These are phyloP conservation scores for Rafetus swinhoei DNA, from an alignment of 2,113 vertebrate species.

Conservation along the genomic window DNA sequence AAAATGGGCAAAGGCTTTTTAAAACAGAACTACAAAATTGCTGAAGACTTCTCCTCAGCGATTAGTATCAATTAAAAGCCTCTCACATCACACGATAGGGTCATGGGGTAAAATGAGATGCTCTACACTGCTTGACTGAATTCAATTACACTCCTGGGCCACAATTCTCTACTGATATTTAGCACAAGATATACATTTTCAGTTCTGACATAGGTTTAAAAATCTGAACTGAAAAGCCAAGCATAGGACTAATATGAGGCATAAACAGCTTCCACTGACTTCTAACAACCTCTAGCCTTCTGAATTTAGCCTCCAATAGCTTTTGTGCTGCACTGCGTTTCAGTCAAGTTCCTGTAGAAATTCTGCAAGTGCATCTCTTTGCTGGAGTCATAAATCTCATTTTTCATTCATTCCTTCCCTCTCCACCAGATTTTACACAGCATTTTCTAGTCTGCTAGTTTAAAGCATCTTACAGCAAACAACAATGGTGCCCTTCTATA, in stretches of 20 bases:
- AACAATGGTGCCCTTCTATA: background rate
- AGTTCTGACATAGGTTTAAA: background rate
- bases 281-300: background rate
- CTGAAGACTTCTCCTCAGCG: background rate
- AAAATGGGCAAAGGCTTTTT: background rate
- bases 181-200: background rate
- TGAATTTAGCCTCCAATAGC: background rate
- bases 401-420: background rate
- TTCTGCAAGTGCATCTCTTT: background rate
- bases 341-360: background rate
- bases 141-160: background rate
- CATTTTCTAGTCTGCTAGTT: background rate
- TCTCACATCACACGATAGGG: background rate
- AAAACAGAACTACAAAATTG: background rate
- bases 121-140: background rate
- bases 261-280: background rate
- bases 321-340: background rate
- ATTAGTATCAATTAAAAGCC: background rate
- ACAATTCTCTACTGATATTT: background rate
- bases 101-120: rapidly evolving
- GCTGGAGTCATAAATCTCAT: background rate
- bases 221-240: background rate
- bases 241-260: background rate
- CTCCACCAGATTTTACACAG: rapidly evolving
- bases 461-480: background rate